Evolutionary conservation across 2,113 vertebrate genomes (phyloP).

Genomic region (Phyllostomus discolor): DNA sequence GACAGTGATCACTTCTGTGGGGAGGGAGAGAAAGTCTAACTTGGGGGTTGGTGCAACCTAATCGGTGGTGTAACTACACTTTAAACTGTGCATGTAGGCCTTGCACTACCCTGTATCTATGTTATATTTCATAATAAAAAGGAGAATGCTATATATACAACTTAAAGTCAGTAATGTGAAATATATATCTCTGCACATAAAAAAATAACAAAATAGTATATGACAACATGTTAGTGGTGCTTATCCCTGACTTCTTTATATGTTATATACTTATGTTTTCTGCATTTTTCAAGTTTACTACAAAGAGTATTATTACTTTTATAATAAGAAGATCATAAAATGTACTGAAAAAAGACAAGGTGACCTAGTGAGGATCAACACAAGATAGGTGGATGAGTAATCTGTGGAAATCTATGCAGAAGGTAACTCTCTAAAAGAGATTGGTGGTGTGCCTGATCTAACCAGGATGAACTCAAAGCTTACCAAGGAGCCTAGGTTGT

Average conservation of each 20-base stretch:
- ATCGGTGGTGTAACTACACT: background rate
- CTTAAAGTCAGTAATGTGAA: background rate
- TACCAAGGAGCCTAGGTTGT: too few relatives aligned
- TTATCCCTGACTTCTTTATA: background rate
- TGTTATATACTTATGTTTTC: background rate
- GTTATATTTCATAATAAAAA: background rate
- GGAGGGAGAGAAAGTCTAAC: background rate
- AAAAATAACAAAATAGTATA: background rate
- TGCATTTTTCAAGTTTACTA: conserved; percentile 15
- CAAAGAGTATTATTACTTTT: background rate
- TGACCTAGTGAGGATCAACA: background rate
- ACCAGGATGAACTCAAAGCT: background rate
- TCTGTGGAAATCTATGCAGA: background rate
- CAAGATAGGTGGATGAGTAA: background rate
- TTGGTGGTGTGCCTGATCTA: background rate
- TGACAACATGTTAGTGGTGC: background rate
- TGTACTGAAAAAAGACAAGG: background rate
- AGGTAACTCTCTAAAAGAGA: background rate
- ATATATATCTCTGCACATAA: background rate
- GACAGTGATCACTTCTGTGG: background rate
- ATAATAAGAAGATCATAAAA: conserved; percentile 10
- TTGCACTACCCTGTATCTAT: background rate
- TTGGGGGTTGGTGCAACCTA: background rate
- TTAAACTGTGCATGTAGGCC: background rate
- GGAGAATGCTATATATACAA: background rate